Base-by-base conservation (phyloP, 1,140 invertebrate genomes). In the Lordiphosa stackelbergi region DNA sequence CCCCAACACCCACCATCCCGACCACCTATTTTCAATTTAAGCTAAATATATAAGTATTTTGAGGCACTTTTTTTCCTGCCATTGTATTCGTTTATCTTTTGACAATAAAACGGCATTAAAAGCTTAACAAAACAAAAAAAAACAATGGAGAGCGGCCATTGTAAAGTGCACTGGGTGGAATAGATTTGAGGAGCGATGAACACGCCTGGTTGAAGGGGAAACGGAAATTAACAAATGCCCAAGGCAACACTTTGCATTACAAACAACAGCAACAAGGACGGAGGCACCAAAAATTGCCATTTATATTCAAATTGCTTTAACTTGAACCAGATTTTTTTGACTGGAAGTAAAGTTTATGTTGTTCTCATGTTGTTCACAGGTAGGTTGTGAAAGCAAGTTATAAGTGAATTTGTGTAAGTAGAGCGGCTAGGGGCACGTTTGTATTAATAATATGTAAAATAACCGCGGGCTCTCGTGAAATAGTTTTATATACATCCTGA, bases 21-120 rank as follows among this genome's bases (percentile, higher is more conserved):
- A 31, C 31, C 43, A 46, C 31, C 36, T 47, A 66, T 52, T 53
- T 48, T 36, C 52, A 38, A 36, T 61, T 52, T 53, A 48, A 55
- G 45, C 55, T 41, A 59, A 72, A 40, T 42, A 53, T 31, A 62
- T 56, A 46, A 34, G 11, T 42, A 34, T 51, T 64, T 69, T 56
- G 36, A 61, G 69, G 28, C 54, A 57, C 42, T 66, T 72, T 66
- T 51, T 52, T 57, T 42, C 28, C 35, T 49, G 46, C 34, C 47
- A 37, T 73, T 66, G 60, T 79, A 75, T 55, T 40, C 41, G 48
- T 61, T 79, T 81, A 79, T 79, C 74, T 79, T 59, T 47, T 58
- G 37, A 66, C 74, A 79, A 81, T 79, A 79, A 79, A 79, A 69
- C 45, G 71, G 66, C 70, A 79, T 79, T 78, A 81, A 70, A 62